Percentiles rank a stretch among this genome's conserved stretches.
Evolutionary conservation across 2,888 invertebrate genomes (phyloP).

Genomic region (Acleris sparsana): DNA sequence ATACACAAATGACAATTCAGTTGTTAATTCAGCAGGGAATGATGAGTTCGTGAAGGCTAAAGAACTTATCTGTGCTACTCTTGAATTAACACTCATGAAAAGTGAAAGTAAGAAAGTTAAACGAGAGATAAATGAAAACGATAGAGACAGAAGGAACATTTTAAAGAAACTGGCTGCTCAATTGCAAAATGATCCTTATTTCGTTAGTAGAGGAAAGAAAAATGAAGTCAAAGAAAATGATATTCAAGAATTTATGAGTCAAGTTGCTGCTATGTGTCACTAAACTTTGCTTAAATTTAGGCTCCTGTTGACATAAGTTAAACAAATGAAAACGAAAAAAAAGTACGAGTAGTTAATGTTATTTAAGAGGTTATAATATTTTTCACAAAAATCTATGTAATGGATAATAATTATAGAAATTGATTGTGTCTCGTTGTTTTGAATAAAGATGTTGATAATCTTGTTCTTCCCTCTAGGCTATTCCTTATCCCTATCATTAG

Average conservation of each 20-base stretch:
- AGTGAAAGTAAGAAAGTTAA: slow-evolving; percentile 55
- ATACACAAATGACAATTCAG: slow-evolving; percentile 45
- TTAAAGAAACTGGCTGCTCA: slow-evolving; percentile 73
- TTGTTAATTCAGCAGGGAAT: slow-evolving; percentile 45
- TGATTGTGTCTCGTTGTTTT: slow-evolving; percentile 16
- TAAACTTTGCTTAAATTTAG: slow-evolving; percentile 41
- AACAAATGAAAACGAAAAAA: slow-evolving; percentile 25
- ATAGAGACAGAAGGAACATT: slow-evolving; percentile 68
- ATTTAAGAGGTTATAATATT: slow-evolving; percentile 5
- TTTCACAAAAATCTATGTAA: slow-evolving; percentile 24
- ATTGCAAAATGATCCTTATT: slow-evolving; percentile 74
- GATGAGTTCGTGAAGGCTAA: slow-evolving; percentile 59
- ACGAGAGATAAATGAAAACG: slow-evolving; percentile 61
- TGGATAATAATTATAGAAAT: slow-evolving; percentile 20
- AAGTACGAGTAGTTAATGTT: not conserved
- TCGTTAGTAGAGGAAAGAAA: slow-evolving; percentile 75
- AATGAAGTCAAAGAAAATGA: slow-evolving; percentile 49
- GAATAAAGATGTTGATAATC: slow-evolving; percentile 21
- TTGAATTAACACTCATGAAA: slow-evolving; percentile 57
- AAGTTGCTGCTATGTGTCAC: slow-evolving; percentile 63
- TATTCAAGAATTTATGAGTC: slow-evolving; percentile 61
- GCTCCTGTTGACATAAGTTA: slow-evolving; percentile 36
- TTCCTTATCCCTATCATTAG: not conserved
- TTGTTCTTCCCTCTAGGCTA: not conserved
- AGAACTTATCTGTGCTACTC: slow-evolving; percentile 67